Evolutionary conservation across 2,888 invertebrate genomes (phyloP), one percentile per base, ranked within the genome.

Genomic region (Lasiommata megera): DNA sequence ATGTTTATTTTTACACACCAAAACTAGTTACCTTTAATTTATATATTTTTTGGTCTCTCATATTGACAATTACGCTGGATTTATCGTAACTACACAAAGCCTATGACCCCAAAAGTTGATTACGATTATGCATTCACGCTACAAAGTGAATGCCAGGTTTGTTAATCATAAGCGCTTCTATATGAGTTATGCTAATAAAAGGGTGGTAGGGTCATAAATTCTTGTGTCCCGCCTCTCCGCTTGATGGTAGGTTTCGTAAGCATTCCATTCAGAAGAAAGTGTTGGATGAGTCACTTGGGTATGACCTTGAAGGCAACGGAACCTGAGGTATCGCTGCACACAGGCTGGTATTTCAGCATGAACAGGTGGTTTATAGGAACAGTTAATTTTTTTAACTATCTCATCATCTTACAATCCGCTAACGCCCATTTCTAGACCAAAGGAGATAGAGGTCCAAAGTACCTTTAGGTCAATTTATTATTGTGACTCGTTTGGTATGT

Each of bases 271-370:
- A 69, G 67, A 73, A 71, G 75, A 79, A 79, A 79, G 79, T 76
- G 66, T 53, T 37, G 56, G 67, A 68, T 79, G 80, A 78, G 67
- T 78, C 80, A 62, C 64, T 60, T 65, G 61, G 61, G 62, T 61
- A 46, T 64, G 77, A 77, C 77, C 78, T 77, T 77, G 77, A 69
- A 62, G 64, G 38, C 56, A 75, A 71, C 71, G 71, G 70, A 58
- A 66, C 61, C 63, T 60, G 37, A 47, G 28, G 56, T 29, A 41
- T 52, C 54, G 54, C 56, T 14, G 48, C 64, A 74, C 73, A 77
- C 73, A 40, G 44, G 6, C 52, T 28, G 71, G 16, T 7, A 55
- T 66, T 65, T 56, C 8, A 6, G 7, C 11, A 23, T 11, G 16
- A 16, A 28, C 51, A 51, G 51, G 51, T 51, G 40, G 17, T 51